These are phyloP conservation scores for Drosophila crucigera DNA, from an alignment of 2,888 invertebrate species.

Conservation along the genomic window DNA sequence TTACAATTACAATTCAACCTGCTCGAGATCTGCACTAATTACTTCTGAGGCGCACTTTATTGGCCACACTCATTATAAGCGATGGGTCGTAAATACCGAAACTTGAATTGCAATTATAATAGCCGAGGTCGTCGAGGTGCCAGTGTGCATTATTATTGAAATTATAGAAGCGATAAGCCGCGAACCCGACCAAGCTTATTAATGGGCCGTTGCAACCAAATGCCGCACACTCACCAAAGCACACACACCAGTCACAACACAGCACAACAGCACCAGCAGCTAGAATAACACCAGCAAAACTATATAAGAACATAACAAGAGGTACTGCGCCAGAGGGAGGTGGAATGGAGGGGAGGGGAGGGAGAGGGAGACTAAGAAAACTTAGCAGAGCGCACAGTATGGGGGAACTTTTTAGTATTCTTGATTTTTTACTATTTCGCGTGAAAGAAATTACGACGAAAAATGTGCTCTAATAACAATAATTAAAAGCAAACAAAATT, in stretches of 20 bases:
- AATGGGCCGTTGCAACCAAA: slow-evolving; percentile 69
- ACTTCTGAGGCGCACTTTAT: slow-evolving; percentile 23
- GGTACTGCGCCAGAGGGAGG: background rate
- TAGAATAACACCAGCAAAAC: slow-evolving; percentile 30
- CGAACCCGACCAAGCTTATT: slow-evolving; percentile 60
- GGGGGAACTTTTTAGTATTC: slow-evolving; percentile 65
- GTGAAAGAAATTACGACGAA: slow-evolving; percentile 77
- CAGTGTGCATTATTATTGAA: slow-evolving; percentile 34
- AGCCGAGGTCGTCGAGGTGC: slow-evolving; percentile 50
- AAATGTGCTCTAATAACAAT: slow-evolving; percentile 79
- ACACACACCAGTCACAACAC: slow-evolving; percentile 33
- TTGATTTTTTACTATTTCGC: slow-evolving; percentile 75
- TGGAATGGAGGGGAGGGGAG: too few species aligned
- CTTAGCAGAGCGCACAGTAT: slow-evolving; percentile 16
- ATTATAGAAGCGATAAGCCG: slow-evolving; percentile 62
- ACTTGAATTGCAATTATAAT: slow-evolving; percentile 29
- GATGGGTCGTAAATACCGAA: background rate
- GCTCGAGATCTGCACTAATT: slow-evolving; percentile 3
- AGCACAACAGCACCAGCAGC: slow-evolving; percentile 8
- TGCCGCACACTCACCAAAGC: slow-evolving; percentile 68
- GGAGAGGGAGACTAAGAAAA: background rate
- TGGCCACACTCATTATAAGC: slow-evolving; percentile 8
- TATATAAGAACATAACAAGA: background rate
- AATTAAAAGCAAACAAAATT: slow-evolving; percentile 74
- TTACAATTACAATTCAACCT: background rate